Base-by-base conservation (phyloP, 1,140 invertebrate genomes). In the Lordiphosa collinella region DNA sequence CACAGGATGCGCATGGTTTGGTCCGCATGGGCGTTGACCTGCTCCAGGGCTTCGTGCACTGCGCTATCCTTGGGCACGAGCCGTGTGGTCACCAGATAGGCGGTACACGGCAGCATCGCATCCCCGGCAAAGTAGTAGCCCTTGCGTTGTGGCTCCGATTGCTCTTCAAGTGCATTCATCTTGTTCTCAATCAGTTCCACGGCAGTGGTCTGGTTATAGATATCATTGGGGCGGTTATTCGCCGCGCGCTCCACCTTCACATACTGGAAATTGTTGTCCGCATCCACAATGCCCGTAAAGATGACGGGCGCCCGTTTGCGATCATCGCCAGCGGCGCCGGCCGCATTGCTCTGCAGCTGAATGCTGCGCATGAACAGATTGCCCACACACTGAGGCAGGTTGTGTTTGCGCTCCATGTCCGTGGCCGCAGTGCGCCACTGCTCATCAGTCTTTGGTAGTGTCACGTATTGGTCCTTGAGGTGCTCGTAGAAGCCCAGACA, bases 401-500 rank as follows among this genome's bases (percentile, higher is more conserved):
- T 63, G 44, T 86, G 74, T 60, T 86, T 79, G 57, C 82, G 69
- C 44, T 86, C 70, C 66, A 88, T 85, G 10, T 72, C 82, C 16
- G 74, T 67, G 60, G 86, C 79, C 32, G 80, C 61, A 18, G 31
- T 67, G 51, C 64, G 74, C 86, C 86, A 88, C 59, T 88, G 82
- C 62, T 88, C 86, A 61, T 88, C 82, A 80, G 86, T 88, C 76
- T 88, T 88, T 86, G 86, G 86, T 73, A 85, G 74, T 80, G 69
- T 79, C 58, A 88, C 68, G 68, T 80, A 88, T 85, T 86, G 76
- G 61, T 88, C 86, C 64, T 88, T 86, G 47, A 88, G 84, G 68
- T 76, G 71, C 72, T 86, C 82, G 31, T 88, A 88, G 65, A 88
- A 87, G 72, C 84, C 80, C 70, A 85, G 63, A 74, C 86, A 88